These are phyloP conservation scores for Lophius piscatorius DNA, from an alignment of 2,113 vertebrate species.

Conservation along the genomic window DNA sequence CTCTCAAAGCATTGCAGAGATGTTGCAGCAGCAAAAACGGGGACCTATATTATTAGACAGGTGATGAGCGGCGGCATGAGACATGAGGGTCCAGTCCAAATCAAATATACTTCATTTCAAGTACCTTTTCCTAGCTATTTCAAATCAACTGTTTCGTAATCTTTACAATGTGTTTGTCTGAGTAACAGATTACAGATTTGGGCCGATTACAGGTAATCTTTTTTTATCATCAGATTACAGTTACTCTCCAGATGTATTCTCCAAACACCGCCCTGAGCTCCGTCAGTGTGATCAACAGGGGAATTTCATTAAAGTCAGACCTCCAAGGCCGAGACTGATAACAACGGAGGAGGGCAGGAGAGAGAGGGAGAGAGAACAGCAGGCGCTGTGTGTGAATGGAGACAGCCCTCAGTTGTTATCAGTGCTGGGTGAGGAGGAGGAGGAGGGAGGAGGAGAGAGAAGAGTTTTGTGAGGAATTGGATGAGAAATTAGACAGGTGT, in stretches of 20 bases:
- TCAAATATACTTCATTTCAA: not conserved
- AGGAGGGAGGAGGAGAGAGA: not conserved
- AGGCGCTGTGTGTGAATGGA: constrained; percentile 49
- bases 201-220: constrained; percentile 15
- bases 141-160: not conserved
- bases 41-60: too few species aligned
- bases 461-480: not conserved
- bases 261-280: constrained; percentile 46
- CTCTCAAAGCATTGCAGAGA: too few species aligned
- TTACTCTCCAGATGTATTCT: constrained; percentile 31
- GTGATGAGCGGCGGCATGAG: too few species aligned
- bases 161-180: not conserved
- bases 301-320: constrained; percentile 66
- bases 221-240: constrained; percentile 42
- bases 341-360: constrained; percentile 15
- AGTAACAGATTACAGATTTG: constrained; percentile 12
- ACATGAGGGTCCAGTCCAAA: not conserved
- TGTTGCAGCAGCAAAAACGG: too few species aligned
- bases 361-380: constrained; percentile 41
- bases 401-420: constrained; percentile 49
- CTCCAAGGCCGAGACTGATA: constrained; percentile 54
- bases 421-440: constrained; percentile 17
- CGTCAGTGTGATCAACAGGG: constrained; percentile 43
- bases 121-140: not conserved
- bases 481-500: not conserved